A percentile compares a stretch with the other conserved stretches of the same genome.
Evolutionary conservation across 2,888 invertebrate genomes (phyloP).

Genomic region (Pantelozetes paolii): DNA sequence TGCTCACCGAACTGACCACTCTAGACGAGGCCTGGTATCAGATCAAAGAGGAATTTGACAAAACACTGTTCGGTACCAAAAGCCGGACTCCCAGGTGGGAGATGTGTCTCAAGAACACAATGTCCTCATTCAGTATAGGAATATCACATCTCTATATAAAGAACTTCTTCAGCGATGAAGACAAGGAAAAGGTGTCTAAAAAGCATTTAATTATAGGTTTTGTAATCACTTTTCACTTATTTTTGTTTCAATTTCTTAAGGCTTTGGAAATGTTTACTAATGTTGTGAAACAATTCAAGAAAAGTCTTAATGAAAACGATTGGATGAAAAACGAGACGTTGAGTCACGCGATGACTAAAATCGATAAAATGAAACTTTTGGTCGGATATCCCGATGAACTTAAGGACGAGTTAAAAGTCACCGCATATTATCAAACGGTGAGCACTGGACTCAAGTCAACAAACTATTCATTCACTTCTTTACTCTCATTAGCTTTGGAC

Average conservation of each 20-base stretch:
- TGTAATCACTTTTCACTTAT: conserved; percentile 55
- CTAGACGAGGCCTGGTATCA: conserved; percentile 56
- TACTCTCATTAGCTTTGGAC: background rate
- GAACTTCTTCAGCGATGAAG: conserved; percentile 78
- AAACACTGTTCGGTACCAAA: conserved; percentile 67
- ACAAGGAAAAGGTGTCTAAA: conserved; percentile 62
- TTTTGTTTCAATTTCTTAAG: too few relatives aligned
- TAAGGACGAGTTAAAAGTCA: conserved; percentile 44
- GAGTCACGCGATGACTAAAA: conserved; percentile 42
- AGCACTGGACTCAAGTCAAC: too few relatives aligned
- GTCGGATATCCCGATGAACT: conserved; percentile 48
- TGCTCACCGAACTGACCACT: conserved; percentile 45
- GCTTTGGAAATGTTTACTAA: conserved; percentile 71
- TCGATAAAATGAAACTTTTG: conserved; percentile 45
- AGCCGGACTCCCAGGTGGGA: conserved; percentile 74
- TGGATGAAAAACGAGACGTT: conserved; percentile 89
- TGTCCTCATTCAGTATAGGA: conserved; percentile 45
- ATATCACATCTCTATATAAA: conserved; percentile 71
- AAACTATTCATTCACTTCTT: too few relatives aligned
- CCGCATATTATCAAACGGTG: conserved; percentile 45
- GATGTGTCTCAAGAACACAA: conserved; percentile 67
- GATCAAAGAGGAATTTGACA: conserved; percentile 72
- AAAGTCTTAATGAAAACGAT: conserved; percentile 68
- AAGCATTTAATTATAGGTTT: background rate
- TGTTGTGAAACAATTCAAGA: conserved; percentile 73